Base-by-base conservation (phyloP, 2,113 vertebrate species). In the Nothocercus nigrocapillus region DNA sequence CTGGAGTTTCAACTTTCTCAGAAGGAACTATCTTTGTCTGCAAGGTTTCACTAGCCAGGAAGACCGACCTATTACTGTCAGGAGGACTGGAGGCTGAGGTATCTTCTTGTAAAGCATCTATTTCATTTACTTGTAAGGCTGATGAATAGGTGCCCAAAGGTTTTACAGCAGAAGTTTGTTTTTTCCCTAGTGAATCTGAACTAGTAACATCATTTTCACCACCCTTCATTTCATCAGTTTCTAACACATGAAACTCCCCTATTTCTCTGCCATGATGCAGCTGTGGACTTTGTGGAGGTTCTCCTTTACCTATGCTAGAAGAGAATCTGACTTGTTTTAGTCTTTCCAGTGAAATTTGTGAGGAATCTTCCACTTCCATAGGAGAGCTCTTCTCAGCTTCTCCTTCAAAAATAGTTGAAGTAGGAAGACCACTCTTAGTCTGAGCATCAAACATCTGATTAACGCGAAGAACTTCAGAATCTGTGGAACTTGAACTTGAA, bases 261-360 rank as follows among this genome's bases (percentile, higher is more conserved):
- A 96, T 73, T 94, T 98, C 98, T 70, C 64, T 96, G n/a, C 87
- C 66, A 4, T 72, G 93, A 12, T 79, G 89, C 8, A 94, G 64
- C n/a, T 95, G 70, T 12, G 89, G 66, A 34, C 88, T 95, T 81
- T 90, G 90, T 28, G 93, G 96, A 95, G 91, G 80, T n/a, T 92
- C 88, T 21, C 81, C 96, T 78, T 93, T 89, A 61, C 74, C 59
- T 11, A 95, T 69, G 7, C 67, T 92, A 42, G 98, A 88, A 14
- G 97, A 98, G 86, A 99, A 99, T 62, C 98, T 98, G 92, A 98
- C 98, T 75, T 99, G 98, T 84, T 99, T 99, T 36, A 96, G 79
- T 51, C 97, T 98, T 83, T 99, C 98, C 64, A 94, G 64, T 9
- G 96, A 97, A 83, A 66, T 93, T 44, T 92, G 80, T 5, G 75